These are phyloP conservation scores for Teleogryllus occipitalis DNA, from an alignment of 1,140 invertebrate genomes.

Conservation along the genomic window DNA sequence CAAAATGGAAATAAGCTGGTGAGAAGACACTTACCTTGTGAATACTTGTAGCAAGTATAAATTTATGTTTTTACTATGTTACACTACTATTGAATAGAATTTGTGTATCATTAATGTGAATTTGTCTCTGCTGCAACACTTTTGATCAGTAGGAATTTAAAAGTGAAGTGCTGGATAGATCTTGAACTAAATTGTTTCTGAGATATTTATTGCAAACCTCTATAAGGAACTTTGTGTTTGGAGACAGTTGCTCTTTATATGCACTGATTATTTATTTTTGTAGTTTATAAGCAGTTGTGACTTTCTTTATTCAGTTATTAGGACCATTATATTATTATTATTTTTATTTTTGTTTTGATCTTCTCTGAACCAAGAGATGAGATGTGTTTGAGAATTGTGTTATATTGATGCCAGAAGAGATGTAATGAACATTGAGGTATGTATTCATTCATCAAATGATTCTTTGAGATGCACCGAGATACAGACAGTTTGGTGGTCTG, in stretches of 20 bases:
- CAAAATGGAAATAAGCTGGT: no score
- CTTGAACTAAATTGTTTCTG: background rate
- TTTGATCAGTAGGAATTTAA: background rate
- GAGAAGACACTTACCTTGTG: background rate
- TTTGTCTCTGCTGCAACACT: background rate
- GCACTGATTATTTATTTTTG: background rate
- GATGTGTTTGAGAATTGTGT: background rate
- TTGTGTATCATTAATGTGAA: background rate
- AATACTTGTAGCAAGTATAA: background rate
- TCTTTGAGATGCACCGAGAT: background rate
- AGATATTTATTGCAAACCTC: background rate
- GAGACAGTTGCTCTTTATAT: no score
- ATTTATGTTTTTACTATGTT: background rate
- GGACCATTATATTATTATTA: background rate
- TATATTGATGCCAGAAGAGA: background rate
- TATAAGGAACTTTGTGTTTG: background rate
- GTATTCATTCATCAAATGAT: background rate
- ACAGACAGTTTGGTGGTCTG: background rate
- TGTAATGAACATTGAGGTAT: background rate
- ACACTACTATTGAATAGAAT: background rate
- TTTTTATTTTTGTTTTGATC: background rate
- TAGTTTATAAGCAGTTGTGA: background rate
- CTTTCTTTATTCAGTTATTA: background rate
- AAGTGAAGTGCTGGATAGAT: background rate
- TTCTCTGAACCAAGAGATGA: background rate